Evolutionary conservation across 2,888 invertebrate species (phyloP).

Genomic region (Oligia fasciuncula): DNA sequence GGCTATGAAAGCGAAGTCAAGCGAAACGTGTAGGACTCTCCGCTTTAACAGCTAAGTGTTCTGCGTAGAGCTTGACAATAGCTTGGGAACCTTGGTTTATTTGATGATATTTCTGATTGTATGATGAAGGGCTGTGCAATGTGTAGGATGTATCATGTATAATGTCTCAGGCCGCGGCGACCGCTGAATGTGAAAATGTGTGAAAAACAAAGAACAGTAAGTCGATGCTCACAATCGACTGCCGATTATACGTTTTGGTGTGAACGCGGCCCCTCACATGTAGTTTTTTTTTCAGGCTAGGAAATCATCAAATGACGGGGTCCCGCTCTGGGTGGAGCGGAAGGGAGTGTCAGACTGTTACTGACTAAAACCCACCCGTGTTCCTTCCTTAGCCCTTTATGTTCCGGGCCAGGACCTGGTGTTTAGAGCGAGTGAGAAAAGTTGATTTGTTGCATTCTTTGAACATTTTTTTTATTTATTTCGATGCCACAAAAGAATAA

Average conservation of each 20-base stretch:
- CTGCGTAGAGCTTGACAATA: conserved; percentile 33
- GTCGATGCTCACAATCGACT: neutral
- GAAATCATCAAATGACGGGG: too few species aligned
- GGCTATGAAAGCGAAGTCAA: conserved; percentile 14
- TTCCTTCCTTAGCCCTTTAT: too few species aligned
- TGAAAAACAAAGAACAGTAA: too few species aligned
- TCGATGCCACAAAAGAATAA: neutral
- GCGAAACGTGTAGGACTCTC: conserved; percentile 30
- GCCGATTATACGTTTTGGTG: neutral
- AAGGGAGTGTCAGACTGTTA: too few species aligned
- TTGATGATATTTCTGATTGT: neutral
- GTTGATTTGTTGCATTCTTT: neutral
- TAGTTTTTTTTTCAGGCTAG: too few species aligned
- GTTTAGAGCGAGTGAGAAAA: neutral
- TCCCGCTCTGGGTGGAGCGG: too few species aligned
- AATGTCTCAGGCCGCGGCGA: neutral
- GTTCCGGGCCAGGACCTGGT: neutral
- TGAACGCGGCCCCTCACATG: neutral
- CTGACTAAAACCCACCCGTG: too few species aligned
- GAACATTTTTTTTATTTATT: neutral
- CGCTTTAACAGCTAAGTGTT: conserved; percentile 38
- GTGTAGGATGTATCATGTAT: neutral
- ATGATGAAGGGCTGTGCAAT: neutral
- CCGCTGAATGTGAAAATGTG: neutral
- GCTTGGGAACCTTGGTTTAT: neutral